Evolutionary conservation across 2,113 vertebrate genomes (phyloP), one percentile per base, ranked within the genome.

Genomic region (Vulpes vulpes): DNA sequence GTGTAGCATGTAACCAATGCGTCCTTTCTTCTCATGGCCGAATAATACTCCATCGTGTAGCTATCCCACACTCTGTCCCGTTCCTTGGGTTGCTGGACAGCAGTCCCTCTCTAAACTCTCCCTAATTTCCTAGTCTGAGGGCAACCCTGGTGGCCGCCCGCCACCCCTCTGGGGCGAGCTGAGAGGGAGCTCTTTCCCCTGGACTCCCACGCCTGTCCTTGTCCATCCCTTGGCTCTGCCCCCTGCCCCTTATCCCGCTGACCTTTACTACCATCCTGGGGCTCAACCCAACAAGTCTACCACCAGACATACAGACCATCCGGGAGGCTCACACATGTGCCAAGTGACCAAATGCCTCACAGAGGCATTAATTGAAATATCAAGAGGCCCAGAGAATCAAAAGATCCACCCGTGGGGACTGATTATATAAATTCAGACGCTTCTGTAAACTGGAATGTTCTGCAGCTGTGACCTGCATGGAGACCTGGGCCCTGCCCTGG

Each of bases 131-230:
- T 16, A 49, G 27, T 25, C 2, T 1, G 53, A 32, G 23, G 19
- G 9, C 17, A 20, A 49, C 8, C 16, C 38, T 17, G 3, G 76
- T 0, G 23, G n/a, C 20, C 1, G 6, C 38, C 20, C 0, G 1
- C 2, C 1, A 0, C 30, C 76, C 38, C 76, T 38, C 7, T 1
- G 0, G 0, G 19, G 74, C 7, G 27, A 32, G 51, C 51, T 5
- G 1, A n/a, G 60, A 15, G 25, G 4, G 0, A 59, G 49, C n/a
- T 35, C 35, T 1, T 1, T 0, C 38, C 60, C 91, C 59, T 17
- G 35, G 22, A 62, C 20, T n/a, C 86, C 51, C 81, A 5, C 16
- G 11, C 14, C 49, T 1, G 0, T 11, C 43, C 3, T 1, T 10
- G 11, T 62, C 49, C 43, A n/a, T 22, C 73, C 22, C 73, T 82